Percentiles rank a stretch among this genome's conserved stretches.
Evolutionary conservation across 2,797 vertebrate species (phyloP).

Genomic region (Falco concolor): DNA sequence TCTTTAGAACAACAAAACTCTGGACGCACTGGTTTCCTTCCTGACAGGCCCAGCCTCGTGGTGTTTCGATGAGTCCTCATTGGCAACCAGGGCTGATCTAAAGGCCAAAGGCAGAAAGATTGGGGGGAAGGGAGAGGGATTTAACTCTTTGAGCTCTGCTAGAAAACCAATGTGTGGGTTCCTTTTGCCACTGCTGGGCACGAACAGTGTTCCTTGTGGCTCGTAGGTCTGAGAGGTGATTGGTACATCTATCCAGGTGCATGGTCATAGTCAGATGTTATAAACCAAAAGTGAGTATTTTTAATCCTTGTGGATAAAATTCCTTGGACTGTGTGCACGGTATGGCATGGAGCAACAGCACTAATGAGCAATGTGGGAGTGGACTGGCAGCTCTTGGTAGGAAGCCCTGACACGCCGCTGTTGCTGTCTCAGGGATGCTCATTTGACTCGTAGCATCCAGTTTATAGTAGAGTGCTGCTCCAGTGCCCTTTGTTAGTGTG

Average conservation of each 20-base stretch:
- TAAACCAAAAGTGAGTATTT: background rate
- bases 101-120: conserved; percentile 70
- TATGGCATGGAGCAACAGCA: background rate
- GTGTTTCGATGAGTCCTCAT: conserved; percentile 76
- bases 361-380: background rate
- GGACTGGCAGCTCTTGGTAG: background rate
- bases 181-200: background rate
- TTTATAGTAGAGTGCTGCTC: background rate
- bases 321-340: background rate
- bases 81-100: conserved; percentile 78
- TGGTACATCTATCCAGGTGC: background rate
- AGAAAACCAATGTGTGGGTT: background rate
- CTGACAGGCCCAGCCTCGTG: conserved; percentile 81
- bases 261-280: background rate
- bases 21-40: conserved; percentile 83
- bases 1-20: conserved; percentile 84
- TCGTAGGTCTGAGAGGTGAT: background rate
- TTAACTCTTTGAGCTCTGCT: conserved; percentile 71
- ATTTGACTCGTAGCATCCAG: background rate
- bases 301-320: background rate
- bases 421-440: background rate
- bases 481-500: background rate
- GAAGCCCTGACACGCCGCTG: background rate
- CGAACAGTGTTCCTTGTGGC: accelerated
- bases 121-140: conserved; percentile 59